phyloP scores from a whole-genome alignment of 2,888 invertebrate genomes.

The Lingula anatina region DNA sequence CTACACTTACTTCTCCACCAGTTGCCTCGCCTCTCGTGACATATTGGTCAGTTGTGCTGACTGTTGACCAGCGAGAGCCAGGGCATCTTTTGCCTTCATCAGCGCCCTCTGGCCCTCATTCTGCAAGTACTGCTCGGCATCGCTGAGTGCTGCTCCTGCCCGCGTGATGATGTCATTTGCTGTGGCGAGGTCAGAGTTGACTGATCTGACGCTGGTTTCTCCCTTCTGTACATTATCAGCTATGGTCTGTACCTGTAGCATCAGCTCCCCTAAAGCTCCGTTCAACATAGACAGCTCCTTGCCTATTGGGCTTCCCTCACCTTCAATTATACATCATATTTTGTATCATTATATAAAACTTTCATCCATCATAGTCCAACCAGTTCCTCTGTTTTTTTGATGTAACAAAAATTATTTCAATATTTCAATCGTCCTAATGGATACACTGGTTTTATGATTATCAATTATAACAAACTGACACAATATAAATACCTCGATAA shows the following conservation, averaged over 20 bases:
- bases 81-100: conserved; percentile 64
- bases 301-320: conserved; percentile 67
- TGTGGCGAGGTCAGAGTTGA: conserved; percentile 57
- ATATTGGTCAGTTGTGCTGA: conserved; percentile 88
- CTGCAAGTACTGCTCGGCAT: conserved; percentile 73
- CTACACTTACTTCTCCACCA: conserved; percentile 74
- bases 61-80: conserved; percentile 68
- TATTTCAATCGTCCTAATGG: no score
- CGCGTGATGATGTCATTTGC: conserved; percentile 61
- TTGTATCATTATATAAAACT: no score
- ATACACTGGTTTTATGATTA: no score
- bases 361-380: no score
- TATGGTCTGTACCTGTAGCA: conserved; percentile 28
- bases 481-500: no score
- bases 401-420: no score
- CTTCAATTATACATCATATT: conserved; percentile 29
- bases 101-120: conserved; percentile 79
- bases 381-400: no score
- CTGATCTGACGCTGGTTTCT: conserved; percentile 14
- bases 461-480: no score
- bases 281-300: conserved; percentile 59
- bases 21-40: conserved; percentile 78
- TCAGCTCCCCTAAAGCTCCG: conserved; percentile 63
- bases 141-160: conserved; percentile 55
- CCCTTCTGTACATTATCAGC: conserved; percentile 17